Evolutionary conservation across 1,140 invertebrate species (phyloP), one percentile per base, ranked within the genome.

Genomic region (Hycleus cichorii): DNA sequence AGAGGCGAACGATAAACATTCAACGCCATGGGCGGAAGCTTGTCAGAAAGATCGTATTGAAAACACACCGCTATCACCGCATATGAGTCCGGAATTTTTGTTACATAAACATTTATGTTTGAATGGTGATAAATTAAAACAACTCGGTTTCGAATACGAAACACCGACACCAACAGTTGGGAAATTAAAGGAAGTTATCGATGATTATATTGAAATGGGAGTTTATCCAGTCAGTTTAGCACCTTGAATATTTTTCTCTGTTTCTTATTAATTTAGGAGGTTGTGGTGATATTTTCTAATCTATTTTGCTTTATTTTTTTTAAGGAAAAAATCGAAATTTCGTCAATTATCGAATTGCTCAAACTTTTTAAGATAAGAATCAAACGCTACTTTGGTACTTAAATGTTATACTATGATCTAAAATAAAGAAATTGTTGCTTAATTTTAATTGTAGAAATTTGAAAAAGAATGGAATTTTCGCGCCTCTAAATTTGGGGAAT

Each of bases 1-100:
- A 60, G 91, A 95, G 65, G 89, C 90, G 0, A 95, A 95, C 75
- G 92, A 95, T 71, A 93, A 93, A 71, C 93, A 95, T 74, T 82
- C 94, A 76, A 82, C 81, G 1, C 91, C 91, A 6, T 96, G 93
- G 93, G 91, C 90, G 4, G 86, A 87, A 67, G 83, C 89, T 46
- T 95, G 91, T 72, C 79, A 83, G 58, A 77, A 78, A 62, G 85
- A 90, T 76, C 79, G 78, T 43, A 83, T 95, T 18, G 77, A 80
- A 61, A 93, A 93, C 74, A 92, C 90, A 46, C 92, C 92, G 26
- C 76, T 95, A 0, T 89, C 89, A 57, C 91, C 93, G 1, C 91
- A 89, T 68, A 86, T 93, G 70, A 85, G 89, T 63, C 81, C 84
- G 68, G 91, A 93, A 70, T 76, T 90, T 58, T 76, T 94, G 42